Conservation (phyloP, 2,113 vertebrate species). For the Reinhardtius hippoglossoides region DNA sequence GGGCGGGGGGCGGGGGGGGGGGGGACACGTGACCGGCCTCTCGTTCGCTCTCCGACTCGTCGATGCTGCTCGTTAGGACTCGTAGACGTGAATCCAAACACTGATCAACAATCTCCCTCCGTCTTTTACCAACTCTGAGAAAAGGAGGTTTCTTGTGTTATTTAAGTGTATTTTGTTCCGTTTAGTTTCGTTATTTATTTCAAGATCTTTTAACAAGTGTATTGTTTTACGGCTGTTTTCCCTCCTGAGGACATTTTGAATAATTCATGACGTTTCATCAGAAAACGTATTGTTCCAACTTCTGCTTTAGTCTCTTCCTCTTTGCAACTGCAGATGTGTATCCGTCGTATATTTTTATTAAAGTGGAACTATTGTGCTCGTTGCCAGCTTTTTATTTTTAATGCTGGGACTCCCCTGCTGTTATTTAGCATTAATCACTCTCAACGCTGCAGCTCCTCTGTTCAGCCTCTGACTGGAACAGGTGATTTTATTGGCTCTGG, state of each 20-base stretch:
- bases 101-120: neutral
- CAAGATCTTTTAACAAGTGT: conserved; percentile 7
- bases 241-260: conserved; percentile 79
- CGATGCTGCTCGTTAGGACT: neutral
- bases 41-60: neutral
- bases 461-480: no score
- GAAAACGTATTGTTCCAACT: conserved; percentile 22
- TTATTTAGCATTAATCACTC: neutral
- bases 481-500: no score
- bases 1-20: no score
- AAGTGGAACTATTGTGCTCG: neutral
- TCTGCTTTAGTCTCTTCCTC: conserved; percentile 6
- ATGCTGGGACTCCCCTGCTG: no score
- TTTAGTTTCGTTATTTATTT: conserved; percentile 7
- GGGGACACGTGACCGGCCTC: neutral
- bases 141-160: neutral
- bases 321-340: conserved; percentile 2
- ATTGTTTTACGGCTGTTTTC: neutral
- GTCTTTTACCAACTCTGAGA: neutral
- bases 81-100: neutral
- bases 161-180: neutral
- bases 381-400: neutral
- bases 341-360: neutral
- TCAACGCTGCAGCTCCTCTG: neutral
- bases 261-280: conserved; percentile 84